A percentile compares a stretch with the other conserved stretches of the same genome.
Conservation (phyloP, 2,888 invertebrate species). For the Leucania comma region DNA sequence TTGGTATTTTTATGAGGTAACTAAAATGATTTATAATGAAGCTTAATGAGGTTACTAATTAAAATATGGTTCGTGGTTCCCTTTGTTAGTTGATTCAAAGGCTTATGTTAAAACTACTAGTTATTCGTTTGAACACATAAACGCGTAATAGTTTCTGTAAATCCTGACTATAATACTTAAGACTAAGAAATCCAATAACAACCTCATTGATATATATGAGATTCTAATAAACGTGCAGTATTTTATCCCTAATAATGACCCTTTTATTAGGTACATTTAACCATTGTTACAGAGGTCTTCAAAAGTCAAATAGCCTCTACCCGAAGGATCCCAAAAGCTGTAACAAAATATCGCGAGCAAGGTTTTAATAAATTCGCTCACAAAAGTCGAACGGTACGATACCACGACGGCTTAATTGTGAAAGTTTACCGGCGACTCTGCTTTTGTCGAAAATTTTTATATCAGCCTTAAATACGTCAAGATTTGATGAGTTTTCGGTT, state of each 20-base stretch:
- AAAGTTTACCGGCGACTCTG: constrained; percentile 72
- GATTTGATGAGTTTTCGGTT: constrained; percentile 68
- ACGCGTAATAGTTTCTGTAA: background rate
- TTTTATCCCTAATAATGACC: background rate
- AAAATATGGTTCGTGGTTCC: background rate
- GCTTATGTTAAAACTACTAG: background rate
- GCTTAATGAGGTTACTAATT: background rate
- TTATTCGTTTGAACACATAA: background rate
- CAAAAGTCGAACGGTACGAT: constrained; percentile 62
- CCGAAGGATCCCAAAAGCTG: constrained; percentile 51
- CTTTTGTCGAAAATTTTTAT: constrained; percentile 70
- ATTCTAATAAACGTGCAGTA: background rate
- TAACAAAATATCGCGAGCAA: constrained; percentile 68
- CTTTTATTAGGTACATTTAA: background rate
- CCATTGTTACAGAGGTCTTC: constrained; percentile 20
- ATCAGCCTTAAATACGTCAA: constrained; percentile 67
- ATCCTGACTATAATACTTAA: background rate
- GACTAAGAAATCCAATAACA: background rate
- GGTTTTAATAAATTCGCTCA: constrained; percentile 75
- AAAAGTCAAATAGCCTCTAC: constrained; percentile 50
- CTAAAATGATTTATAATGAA: background rate
- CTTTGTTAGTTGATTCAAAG: background rate
- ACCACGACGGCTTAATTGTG: constrained; percentile 73
- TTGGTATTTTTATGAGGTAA: constrained; percentile 4
- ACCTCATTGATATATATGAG: background rate